Evolutionary conservation across 2,113 vertebrate genomes (phyloP).

Genomic region (Silurus meridionalis): DNA sequence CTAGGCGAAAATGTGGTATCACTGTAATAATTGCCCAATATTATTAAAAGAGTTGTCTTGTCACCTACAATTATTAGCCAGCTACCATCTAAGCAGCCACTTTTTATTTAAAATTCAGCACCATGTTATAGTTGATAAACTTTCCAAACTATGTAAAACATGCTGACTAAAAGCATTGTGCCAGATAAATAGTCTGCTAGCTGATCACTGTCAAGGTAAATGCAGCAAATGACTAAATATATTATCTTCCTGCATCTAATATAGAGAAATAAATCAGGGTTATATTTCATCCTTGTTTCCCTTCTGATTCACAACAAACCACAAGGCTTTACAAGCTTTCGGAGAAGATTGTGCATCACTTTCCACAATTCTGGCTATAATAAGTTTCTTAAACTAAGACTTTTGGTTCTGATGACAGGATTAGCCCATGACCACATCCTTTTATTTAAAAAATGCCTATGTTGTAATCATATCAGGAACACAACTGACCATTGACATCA

Average conservation of each 20-base stretch:
- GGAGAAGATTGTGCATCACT: neutral
- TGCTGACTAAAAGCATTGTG: constrained; percentile 13
- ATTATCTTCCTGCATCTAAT: constrained; percentile 8
- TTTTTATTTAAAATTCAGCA: neutral
- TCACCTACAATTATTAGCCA: neutral
- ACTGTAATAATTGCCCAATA: neutral
- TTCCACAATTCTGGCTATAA: neutral
- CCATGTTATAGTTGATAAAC: neutral
- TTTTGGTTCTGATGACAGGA: neutral
- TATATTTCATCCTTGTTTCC: neutral
- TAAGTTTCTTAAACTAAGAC: neutral
- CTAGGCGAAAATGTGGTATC: neutral
- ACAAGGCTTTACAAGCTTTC: neutral
- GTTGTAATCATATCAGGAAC: neutral
- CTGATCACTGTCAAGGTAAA: constrained; percentile 19
- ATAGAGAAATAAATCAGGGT: neutral
- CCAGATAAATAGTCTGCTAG: constrained; percentile 2
- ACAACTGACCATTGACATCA: neutral
- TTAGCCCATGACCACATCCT: neutral
- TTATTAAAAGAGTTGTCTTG: neutral
- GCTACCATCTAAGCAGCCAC: neutral
- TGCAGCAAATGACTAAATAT: neutral
- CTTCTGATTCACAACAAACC: neutral
- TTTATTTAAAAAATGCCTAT: neutral
- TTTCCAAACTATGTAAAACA: neutral